phyloP scores from a whole-genome alignment of 2,113 vertebrate species.

The Caretta caretta region DNA sequence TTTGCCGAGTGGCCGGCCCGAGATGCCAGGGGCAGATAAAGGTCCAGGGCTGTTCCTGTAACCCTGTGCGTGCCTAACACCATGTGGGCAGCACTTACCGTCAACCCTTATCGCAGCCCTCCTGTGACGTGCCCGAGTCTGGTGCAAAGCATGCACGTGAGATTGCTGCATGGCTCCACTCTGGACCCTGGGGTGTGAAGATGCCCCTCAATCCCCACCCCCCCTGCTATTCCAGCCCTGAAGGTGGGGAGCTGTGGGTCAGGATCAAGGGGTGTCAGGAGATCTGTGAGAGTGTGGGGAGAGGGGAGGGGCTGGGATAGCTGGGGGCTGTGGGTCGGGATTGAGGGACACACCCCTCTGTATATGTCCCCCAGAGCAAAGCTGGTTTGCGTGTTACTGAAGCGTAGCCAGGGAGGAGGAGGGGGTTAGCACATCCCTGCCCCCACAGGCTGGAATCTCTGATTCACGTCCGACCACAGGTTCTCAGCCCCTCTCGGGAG shows the following conservation, averaged over 20 bases:
- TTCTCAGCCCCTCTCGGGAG: background rate
- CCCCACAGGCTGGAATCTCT: background rate
- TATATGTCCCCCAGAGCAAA: background rate
- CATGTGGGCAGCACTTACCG: background rate
- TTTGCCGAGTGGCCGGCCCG: background rate
- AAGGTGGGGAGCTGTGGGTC: background rate
- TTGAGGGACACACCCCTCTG: background rate
- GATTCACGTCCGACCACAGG: background rate
- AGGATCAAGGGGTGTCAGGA: background rate
- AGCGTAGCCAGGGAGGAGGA: background rate
- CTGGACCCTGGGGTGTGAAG: background rate
- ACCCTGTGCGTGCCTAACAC: background rate
- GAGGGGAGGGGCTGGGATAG: background rate
- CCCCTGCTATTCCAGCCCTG: background rate
- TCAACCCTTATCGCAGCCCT: background rate
- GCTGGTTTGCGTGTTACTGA: background rate
- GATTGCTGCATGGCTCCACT: fast-evolving
- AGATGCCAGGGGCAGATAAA: background rate
- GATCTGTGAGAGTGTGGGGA: background rate
- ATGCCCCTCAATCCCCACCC: too few relatives aligned
- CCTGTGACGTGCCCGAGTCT: background rate
- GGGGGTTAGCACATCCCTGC: background rate
- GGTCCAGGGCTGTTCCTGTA: background rate
- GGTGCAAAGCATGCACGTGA: background rate
- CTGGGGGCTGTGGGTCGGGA: background rate